Evolutionary conservation across 2,113 vertebrate genomes (phyloP).

Genomic region (Gallinago paraguaiae): DNA sequence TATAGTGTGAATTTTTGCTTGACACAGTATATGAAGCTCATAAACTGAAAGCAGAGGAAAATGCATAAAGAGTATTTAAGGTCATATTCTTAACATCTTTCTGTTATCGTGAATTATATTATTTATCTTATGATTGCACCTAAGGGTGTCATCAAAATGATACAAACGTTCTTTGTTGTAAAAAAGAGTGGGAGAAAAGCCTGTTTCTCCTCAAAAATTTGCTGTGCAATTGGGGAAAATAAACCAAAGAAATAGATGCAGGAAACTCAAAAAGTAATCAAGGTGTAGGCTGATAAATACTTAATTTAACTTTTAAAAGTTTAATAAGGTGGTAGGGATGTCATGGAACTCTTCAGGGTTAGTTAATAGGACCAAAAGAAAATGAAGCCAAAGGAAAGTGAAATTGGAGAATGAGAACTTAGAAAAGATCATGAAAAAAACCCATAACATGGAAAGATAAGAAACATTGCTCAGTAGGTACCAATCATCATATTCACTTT

Average conservation of each 20-base stretch:
- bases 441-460: neutral
- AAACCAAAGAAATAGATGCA: neutral
- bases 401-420: neutral
- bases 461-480: neutral
- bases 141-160: neutral
- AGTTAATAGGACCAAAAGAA: neutral
- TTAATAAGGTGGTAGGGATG: neutral
- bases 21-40: neutral
- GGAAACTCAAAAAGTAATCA: neutral
- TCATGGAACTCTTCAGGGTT: neutral
- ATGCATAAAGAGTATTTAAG: neutral
- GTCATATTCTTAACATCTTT: neutral
- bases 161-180: neutral
- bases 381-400: neutral
- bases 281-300: neutral
- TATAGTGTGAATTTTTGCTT: neutral
- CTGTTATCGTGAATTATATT: neutral
- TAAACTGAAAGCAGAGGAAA: neutral
- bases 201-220: neutral
- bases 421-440: neutral
- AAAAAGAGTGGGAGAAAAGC: neutral
- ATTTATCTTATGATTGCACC: neutral
- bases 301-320: neutral
- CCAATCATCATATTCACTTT: neutral
- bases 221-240: neutral